These are phyloP conservation scores for Pycnonotus jocosus DNA, from an alignment of 2,113 vertebrate genomes.

Conservation along the genomic window DNA sequence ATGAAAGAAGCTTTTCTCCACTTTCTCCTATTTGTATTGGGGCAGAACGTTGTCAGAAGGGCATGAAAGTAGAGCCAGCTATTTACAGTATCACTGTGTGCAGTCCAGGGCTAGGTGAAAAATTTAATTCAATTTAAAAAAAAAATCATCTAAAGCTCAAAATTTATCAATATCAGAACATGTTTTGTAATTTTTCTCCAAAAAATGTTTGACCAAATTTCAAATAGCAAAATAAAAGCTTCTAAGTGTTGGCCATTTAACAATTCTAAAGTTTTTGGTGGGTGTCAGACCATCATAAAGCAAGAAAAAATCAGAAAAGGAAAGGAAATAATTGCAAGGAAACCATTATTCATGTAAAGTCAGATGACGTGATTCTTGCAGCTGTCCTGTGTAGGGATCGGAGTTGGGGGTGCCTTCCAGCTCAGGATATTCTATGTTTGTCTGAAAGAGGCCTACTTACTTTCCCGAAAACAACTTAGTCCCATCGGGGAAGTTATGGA, in stretches of 20 bases:
- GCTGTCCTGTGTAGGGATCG: neutral
- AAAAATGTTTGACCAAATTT: neutral
- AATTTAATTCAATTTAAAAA: neutral
- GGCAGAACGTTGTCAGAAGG: neutral
- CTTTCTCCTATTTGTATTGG: accelerated
- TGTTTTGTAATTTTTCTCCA: neutral
- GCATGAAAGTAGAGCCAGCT: neutral
- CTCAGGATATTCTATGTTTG: neutral
- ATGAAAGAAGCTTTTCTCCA: neutral
- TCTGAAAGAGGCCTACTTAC: neutral
- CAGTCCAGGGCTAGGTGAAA: neutral
- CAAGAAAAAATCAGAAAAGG: neutral
- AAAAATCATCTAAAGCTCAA: neutral
- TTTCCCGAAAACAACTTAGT: neutral
- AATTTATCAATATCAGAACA: neutral
- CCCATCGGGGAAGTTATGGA: accelerated
- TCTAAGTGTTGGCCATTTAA: neutral
- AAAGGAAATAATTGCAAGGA: neutral
- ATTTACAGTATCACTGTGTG: neutral
- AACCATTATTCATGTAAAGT: neutral
- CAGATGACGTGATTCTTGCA: neutral
- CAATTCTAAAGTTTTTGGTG: neutral
- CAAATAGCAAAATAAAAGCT: neutral
- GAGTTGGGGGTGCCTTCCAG: neutral
- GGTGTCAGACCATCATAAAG: neutral